phyloP scores from a whole-genome alignment of 2,113 vertebrate genomes.

The Coryphaenoides rupestris region DNA sequence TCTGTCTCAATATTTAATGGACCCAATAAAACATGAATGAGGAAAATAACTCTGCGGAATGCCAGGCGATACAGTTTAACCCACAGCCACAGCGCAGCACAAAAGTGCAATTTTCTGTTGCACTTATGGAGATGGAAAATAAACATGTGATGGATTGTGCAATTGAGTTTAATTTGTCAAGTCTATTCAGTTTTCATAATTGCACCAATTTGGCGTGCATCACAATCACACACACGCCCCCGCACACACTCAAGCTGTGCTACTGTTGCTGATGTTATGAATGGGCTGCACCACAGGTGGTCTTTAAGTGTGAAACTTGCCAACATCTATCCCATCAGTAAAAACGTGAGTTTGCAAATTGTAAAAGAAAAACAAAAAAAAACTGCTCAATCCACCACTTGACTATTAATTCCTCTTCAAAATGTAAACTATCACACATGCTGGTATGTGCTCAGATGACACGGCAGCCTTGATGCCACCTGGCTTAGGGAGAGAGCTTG shows the following conservation, averaged over 20 bases:
- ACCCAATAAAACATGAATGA: conserved; percentile 34
- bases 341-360: too few relatives aligned
- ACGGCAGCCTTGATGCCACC: conserved; percentile 23
- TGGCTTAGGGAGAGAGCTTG: conserved; percentile 11
- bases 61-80: conserved; percentile 6
- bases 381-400: too few relatives aligned
- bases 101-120: background rate
- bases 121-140: background rate
- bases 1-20: conserved; percentile 59
- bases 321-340: too few relatives aligned
- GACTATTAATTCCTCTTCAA: background rate
- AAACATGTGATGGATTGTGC: background rate
- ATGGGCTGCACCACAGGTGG: too few relatives aligned
- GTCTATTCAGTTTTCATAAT: background rate
- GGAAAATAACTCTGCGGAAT: conserved; percentile 11
- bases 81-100: background rate
- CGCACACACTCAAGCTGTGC: background rate
- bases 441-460: conserved; percentile 16
- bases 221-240: background rate
- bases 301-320: too few relatives aligned
- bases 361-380: too few relatives aligned
- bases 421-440: background rate
- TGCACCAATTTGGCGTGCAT: too few relatives aligned
- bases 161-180: background rate
- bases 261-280: too few relatives aligned